Conservation (phyloP, 2,113 vertebrate genomes). For the Spea multiplicata region DNA sequence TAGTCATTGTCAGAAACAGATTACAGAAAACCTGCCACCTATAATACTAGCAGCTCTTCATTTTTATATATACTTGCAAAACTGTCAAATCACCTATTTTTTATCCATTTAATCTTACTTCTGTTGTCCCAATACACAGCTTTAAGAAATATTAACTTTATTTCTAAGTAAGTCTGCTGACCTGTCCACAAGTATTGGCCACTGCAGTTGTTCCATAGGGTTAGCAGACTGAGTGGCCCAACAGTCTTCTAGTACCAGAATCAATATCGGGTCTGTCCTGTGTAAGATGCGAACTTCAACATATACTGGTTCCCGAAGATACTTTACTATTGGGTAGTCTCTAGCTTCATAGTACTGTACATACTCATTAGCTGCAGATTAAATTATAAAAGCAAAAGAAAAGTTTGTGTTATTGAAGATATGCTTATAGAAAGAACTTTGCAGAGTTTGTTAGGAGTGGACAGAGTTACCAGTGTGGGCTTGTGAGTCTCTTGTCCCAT, state of each 20-base stretch:
- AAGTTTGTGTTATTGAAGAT: not conserved
- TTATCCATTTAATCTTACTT: no score
- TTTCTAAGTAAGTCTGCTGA: conserved; percentile 49
- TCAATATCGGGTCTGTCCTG: conserved; percentile 69
- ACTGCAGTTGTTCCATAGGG: conserved; percentile 58
- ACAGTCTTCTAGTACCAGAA: conserved; percentile 73
- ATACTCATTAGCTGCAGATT: conserved; percentile 54
- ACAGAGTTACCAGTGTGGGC: no score
- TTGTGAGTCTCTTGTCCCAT: no score
- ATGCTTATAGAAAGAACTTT: no score
- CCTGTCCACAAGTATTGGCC: conserved; percentile 75
- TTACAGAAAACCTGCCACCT: no score
- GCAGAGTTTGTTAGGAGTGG: no score
- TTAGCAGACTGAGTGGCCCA: conserved; percentile 65
- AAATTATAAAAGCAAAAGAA: not conserved
- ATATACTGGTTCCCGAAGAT: conserved; percentile 69
- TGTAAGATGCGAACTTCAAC: conserved; percentile 74
- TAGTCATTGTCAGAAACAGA: no score
- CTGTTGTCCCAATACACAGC: no score
- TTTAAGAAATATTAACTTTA: no score
- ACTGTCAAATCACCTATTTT: not conserved
- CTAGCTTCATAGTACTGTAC: conserved; percentile 51
- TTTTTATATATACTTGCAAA: no score
- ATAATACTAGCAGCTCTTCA: no score
- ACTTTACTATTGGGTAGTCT: conserved; percentile 62